Evolutionary conservation across 2,797 vertebrate species (phyloP).

Genomic region (Pseudocheirus occidentalis): DNA sequence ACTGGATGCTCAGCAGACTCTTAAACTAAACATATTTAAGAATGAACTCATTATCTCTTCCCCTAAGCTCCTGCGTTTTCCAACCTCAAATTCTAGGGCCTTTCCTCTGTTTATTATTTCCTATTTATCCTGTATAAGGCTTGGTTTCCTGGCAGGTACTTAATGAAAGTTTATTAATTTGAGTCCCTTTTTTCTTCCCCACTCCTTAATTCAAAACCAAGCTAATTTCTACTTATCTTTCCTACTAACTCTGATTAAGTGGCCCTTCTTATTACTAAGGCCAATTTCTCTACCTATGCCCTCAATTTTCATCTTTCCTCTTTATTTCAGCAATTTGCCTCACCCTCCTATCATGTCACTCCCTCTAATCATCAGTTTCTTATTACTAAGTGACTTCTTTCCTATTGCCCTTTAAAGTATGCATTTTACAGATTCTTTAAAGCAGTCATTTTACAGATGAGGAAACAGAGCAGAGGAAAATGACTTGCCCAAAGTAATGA

Average conservation of each 20-base stretch:
- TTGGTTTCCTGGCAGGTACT: background rate
- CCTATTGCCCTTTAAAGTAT: background rate
- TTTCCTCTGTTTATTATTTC: background rate
- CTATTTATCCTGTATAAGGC: background rate
- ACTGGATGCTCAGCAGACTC: background rate
- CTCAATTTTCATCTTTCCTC: background rate
- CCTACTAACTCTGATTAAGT: background rate
- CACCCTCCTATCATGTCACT: background rate
- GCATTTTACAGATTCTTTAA: slow-evolving; percentile 5
- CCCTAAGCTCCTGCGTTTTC: background rate
- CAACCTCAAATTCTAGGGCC: background rate
- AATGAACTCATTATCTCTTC: background rate
- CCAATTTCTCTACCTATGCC: background rate
- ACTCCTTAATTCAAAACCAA: background rate
- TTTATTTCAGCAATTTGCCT: background rate
- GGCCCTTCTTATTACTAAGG: background rate
- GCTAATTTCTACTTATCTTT: background rate
- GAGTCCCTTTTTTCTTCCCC: background rate
- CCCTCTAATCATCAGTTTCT: background rate
- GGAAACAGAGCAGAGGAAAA: slow-evolving; percentile 15
- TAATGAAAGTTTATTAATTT: background rate
- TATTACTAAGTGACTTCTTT: background rate
- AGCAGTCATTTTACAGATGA: slow-evolving; percentile 14
- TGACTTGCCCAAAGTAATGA: slow-evolving; percentile 4
- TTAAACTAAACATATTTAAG: background rate